Conservation (phyloP, 2,888 invertebrate genomes). For the Melinopterus prodromus region DNA sequence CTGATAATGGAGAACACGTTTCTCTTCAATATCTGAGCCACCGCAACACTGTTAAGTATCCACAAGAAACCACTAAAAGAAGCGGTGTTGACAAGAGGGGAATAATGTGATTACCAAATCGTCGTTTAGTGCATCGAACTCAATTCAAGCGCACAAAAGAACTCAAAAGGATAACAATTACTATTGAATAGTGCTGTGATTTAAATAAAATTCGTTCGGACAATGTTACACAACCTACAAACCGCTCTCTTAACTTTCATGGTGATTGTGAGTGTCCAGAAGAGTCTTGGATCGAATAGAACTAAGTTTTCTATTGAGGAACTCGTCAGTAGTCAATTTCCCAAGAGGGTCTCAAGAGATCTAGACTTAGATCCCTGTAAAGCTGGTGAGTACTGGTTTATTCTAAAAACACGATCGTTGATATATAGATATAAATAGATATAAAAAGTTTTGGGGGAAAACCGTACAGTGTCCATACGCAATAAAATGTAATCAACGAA, state of each 20-base stretch:
- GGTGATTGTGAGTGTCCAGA: background rate
- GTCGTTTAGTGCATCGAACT: background rate
- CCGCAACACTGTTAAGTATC: background rate
- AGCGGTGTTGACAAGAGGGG: background rate
- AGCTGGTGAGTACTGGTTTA: constrained; percentile 71
- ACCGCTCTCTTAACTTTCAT: background rate
- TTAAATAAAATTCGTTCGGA: background rate
- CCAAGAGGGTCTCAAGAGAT: constrained; percentile 75
- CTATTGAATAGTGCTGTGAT: background rate
- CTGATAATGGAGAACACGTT: background rate
- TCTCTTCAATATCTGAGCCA: background rate
- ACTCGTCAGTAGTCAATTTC: constrained; percentile 70
- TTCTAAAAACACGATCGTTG: background rate
- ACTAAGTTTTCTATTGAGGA: constrained; percentile 71
- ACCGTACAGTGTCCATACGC: no score
- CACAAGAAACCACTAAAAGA: background rate
- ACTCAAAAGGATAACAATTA: background rate
- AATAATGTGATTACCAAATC: background rate
- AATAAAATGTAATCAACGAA: no score
- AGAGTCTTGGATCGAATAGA: background rate
- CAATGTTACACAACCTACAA: background rate
- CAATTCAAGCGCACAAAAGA: background rate
- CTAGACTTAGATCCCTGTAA: constrained; percentile 87
- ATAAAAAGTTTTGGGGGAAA: no score
- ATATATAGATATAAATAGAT: background rate